Percentiles rank a stretch among this genome's conserved stretches.
phyloP scores from a whole-genome alignment of 2,797 vertebrate species.

The Eulemur coronatus region DNA sequence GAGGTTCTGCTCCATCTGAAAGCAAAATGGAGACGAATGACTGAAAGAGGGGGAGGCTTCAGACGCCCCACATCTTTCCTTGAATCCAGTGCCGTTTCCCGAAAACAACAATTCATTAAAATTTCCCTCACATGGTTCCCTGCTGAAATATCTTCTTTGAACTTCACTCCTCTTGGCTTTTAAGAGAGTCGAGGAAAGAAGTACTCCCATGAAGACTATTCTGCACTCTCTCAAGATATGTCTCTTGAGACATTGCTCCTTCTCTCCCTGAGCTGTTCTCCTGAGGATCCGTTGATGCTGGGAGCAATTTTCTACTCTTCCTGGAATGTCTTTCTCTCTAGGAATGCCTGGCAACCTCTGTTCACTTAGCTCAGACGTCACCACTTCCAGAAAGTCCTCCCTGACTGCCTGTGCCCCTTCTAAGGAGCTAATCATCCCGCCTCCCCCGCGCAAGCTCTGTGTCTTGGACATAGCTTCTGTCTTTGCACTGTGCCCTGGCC shows the following conservation, averaged over 20 bases:
- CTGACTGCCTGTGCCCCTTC: background rate
- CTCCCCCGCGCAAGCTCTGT: background rate
- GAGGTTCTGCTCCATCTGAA: background rate
- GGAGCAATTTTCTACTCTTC: background rate
- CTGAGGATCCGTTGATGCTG: background rate
- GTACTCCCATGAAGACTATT: background rate
- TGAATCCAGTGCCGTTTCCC: background rate
- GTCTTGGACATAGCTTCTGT: background rate
- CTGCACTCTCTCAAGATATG: background rate
- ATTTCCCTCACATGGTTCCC: background rate
- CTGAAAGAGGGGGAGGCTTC: background rate
- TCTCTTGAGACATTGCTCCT: background rate
- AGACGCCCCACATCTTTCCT: background rate
- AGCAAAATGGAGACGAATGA: background rate
- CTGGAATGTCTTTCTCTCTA: background rate
- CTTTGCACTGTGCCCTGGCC: background rate
- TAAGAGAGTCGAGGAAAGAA: background rate
- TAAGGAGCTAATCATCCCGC: background rate
- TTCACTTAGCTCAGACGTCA: background rate
- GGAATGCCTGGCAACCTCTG: background rate
- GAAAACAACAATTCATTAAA: background rate
- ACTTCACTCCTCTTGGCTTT: background rate
- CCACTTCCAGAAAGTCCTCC: background rate
- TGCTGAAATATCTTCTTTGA: background rate
- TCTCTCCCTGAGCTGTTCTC: background rate